A percentile compares a stretch with the other conserved stretches of the same genome.
These are phyloP conservation scores for Idaea straminata DNA, from an alignment of 2,888 invertebrate genomes.

Conservation along the genomic window DNA sequence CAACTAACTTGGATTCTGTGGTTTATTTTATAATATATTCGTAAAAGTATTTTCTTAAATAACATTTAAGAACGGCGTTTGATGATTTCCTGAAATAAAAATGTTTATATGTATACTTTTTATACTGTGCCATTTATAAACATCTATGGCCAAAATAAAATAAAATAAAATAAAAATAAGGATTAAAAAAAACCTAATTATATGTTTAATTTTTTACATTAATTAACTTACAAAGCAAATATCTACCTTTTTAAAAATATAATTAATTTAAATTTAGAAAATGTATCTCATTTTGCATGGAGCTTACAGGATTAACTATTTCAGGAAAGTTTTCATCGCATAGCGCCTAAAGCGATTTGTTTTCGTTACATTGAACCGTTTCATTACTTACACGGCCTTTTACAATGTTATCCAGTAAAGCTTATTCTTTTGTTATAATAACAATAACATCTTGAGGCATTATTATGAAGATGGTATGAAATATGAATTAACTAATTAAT, in stretches of 20 bases:
- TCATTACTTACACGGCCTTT: conserved; percentile 38
- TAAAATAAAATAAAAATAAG: too few relatives aligned
- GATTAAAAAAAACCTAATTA: too few relatives aligned
- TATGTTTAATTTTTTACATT: background rate
- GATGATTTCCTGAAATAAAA: too few relatives aligned
- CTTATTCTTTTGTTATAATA: background rate
- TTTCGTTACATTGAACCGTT: conserved; percentile 40
- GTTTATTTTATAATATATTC: too few relatives aligned
- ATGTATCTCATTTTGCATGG: conserved; percentile 23
- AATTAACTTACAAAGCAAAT: background rate
- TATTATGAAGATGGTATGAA: background rate
- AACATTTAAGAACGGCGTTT: too few relatives aligned
- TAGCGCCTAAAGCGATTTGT: conserved; percentile 43
- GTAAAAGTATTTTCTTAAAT: too few relatives aligned
- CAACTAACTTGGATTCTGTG: too few relatives aligned
- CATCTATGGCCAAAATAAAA: too few relatives aligned
- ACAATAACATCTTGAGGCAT: background rate
- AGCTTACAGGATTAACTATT: conserved; percentile 40
- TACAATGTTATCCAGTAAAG: conserved; percentile 9
- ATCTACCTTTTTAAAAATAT: background rate
- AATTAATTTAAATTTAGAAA: too few relatives aligned
- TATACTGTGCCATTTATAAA: too few relatives aligned
- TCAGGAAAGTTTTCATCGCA: conserved; percentile 40
- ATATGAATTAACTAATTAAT: too few relatives aligned
- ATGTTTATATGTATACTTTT: too few relatives aligned